A percentile compares a stretch with the other conserved stretches of the same genome.
phyloP scores from a whole-genome alignment of 2,888 invertebrate species.

The Morinoia aosen region DNA sequence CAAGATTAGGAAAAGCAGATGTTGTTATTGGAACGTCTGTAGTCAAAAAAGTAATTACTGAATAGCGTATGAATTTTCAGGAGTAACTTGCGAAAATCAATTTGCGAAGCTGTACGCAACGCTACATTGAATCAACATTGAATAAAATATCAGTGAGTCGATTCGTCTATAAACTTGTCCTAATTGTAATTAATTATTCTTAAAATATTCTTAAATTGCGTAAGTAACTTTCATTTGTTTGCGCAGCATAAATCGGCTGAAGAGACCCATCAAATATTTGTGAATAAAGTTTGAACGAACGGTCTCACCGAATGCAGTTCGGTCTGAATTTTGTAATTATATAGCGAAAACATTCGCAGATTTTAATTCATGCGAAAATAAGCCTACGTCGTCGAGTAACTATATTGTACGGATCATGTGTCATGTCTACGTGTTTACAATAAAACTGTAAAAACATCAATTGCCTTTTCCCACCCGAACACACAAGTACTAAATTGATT shows the following conservation, averaged over 20 bases:
- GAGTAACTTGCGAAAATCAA: too few species aligned
- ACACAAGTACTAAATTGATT: too few species aligned
- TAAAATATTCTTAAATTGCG: neutral
- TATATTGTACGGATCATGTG: constrained; percentile 5
- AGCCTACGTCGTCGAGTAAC: neutral
- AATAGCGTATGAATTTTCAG: too few species aligned
- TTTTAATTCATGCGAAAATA: neutral
- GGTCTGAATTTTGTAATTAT: neutral
- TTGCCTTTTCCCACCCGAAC: neutral
- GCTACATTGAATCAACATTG: too few species aligned
- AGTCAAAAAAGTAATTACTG: too few species aligned
- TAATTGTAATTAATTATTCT: too few species aligned
- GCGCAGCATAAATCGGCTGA: neutral
- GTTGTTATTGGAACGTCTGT: too few species aligned
- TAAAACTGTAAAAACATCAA: constrained; percentile 14
- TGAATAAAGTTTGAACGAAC: neutral
- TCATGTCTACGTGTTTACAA: constrained; percentile 34
- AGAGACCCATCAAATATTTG: neutral
- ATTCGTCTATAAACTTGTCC: too few species aligned
- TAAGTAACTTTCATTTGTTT: neutral
- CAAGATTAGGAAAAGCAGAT: too few species aligned
- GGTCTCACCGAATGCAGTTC: neutral
- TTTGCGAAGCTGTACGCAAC: too few species aligned
- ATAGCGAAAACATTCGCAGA: neutral
- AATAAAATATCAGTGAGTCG: too few species aligned